Conservation (phyloP, 2,888 invertebrate genomes). For the Merodon equestris region DNA sequence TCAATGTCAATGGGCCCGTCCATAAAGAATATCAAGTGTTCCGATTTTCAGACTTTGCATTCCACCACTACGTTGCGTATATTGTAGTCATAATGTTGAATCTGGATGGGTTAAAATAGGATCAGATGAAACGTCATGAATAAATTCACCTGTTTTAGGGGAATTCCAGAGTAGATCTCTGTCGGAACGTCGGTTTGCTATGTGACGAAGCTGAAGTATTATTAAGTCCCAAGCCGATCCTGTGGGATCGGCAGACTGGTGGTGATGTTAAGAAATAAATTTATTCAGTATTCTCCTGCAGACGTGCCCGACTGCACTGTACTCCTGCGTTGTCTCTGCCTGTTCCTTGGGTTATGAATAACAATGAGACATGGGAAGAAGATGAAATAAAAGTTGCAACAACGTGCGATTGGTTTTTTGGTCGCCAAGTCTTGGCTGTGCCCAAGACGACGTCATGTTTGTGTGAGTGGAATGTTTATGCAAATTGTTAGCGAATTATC, state of each 20-base stretch:
- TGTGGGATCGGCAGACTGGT: constrained; percentile 2
- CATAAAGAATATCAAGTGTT: constrained; percentile 29
- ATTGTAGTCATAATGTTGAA: neutral
- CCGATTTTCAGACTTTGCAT: constrained; percentile 36
- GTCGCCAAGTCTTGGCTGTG: neutral
- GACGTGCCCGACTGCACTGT: constrained; percentile 49
- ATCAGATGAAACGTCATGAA: constrained; percentile 52
- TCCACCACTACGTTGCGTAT: too few relatives aligned
- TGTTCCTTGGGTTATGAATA: constrained; percentile 60
- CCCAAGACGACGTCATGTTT: neutral
- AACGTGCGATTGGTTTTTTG: constrained; percentile 33
- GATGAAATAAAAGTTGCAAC: constrained; percentile 44
- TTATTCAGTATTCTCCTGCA: constrained; percentile 60
- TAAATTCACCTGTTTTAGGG: constrained; percentile 66
- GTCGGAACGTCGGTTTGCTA: constrained; percentile 26
- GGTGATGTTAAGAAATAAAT: constrained; percentile 14
- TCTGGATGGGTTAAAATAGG: constrained; percentile 40
- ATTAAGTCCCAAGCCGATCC: constrained; percentile 30
- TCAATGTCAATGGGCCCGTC: constrained; percentile 66
- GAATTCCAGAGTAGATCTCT: constrained; percentile 7
- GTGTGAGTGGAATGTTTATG: constrained; percentile 60
- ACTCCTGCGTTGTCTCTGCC: constrained; percentile 8
- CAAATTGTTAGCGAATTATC: constrained; percentile 67
- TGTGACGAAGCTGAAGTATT: constrained; percentile 6
- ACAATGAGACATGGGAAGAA: constrained; percentile 47